A percentile compares a stretch with the other conserved stretches of the same genome.
Evolutionary conservation across 2,113 vertebrate genomes (phyloP).

Genomic region (Acinonyx jubatus): DNA sequence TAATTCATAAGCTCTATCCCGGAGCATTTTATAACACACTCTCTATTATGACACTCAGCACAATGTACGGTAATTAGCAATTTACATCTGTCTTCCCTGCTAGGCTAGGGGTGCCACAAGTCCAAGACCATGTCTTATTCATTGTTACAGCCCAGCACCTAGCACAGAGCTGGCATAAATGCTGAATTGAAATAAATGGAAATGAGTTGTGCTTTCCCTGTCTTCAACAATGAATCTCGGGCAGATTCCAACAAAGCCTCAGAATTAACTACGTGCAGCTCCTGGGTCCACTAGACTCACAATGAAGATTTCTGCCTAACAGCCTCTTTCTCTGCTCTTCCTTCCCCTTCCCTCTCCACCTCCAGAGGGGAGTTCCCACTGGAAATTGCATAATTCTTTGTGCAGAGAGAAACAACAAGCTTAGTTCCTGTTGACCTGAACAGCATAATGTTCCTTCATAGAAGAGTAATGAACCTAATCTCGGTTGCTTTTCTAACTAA

Average conservation of each 20-base stretch:
- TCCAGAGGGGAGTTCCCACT: conserved; percentile 69
- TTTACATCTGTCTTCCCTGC: conserved; percentile 58
- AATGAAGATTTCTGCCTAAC: conserved; percentile 7
- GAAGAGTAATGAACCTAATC: background rate
- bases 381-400: conserved; percentile 66
- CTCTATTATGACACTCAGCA: conserved; percentile 33
- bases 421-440: conserved; percentile 73
- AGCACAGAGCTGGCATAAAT: conserved; percentile 3
- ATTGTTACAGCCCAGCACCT: conserved; percentile 45
- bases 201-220: conserved; percentile 48
- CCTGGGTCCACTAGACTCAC: background rate
- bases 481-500: conserved; percentile 36
- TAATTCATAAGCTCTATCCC: conserved; percentile 29
- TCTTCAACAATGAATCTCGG: conserved; percentile 45
- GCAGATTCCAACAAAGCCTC: conserved; percentile 40
- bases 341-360: conserved; percentile 56
- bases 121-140: conserved; percentile 43
- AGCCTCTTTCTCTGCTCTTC: conserved; percentile 53
- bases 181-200: conserved; percentile 60
- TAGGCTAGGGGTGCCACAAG: background rate
- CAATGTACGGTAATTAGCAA: conserved; percentile 51
- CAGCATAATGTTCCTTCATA: background rate
- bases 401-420: conserved; percentile 68
- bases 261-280: background rate
- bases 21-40: background rate